Base-by-base conservation (phyloP, 2,797 vertebrate species). In the Champsocephalus gunnari region DNA sequence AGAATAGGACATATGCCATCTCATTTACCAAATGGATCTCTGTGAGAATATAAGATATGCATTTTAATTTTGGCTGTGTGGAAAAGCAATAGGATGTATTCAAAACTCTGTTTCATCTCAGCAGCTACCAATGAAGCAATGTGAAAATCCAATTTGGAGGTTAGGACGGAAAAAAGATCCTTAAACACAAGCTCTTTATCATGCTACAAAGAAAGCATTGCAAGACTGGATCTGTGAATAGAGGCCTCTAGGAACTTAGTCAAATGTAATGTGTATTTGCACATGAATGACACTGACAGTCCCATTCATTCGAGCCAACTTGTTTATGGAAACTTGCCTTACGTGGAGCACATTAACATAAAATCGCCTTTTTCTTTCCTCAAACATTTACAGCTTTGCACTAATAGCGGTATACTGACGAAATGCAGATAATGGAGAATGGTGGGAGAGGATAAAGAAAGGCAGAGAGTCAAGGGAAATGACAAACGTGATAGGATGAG, bases 101-200 rank as follows among this genome's bases (percentile, higher is more conserved):
- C 53, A 32, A 65, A 71, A 71, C 71, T 63, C 49, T 17, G 41
- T 58, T 67, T 49, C 5, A 66, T 83, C 75, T 70, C 24, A 28
- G 43, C n/a, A 68, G 61, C 28, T 72, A 57, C 41, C 56, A n/a
- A 67, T 75, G 45, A 79, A 86, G 79, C 32, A 8, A 71, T 19
- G 50, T 38, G 60, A 66, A 81, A 89, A 89, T 83, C 72, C 78
- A 58, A 81, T 88, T 84, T 77, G 47, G 43, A 75, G 64, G 71
- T 75, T 70, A 71, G 34, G 53, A 76, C 28, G 63, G 59, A 75
- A 74, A 43, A 60, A 21, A 65, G 58, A 81, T 83, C 59, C 66
- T 67, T 49, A 47, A 75, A 60, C 80, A 71, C 58, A 57, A 80
- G 53, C 62, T 19, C 28, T 72, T 81, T 44, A 71, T 82, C 45